These are phyloP conservation scores for Scelioninae gen. 2 DNA, from an alignment of 2,888 invertebrate species.

Conservation along the genomic window DNA sequence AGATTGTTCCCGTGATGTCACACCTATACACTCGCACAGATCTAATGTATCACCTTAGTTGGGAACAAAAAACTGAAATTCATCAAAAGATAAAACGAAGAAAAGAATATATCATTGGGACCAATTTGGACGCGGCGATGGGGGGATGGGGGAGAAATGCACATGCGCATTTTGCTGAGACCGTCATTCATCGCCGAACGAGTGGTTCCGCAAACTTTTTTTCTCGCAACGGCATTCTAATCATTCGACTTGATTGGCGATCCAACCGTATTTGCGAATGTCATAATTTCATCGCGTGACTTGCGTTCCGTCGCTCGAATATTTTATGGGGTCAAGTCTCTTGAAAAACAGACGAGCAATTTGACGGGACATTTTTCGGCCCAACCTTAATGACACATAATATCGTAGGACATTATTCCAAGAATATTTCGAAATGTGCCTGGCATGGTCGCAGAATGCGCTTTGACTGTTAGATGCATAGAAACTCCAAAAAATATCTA, in stretches of 20 bases:
- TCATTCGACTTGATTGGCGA: constrained; percentile 30
- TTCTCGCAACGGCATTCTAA: constrained; percentile 13
- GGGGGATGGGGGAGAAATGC: too few relatives aligned
- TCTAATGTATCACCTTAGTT: constrained; percentile 64
- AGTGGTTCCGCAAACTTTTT: neutral
- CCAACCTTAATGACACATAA: too few relatives aligned
- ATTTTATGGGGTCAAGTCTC: constrained; percentile 25
- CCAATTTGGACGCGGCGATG: too few relatives aligned
- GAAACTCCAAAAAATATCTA: too few relatives aligned
- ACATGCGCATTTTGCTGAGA: too few relatives aligned
- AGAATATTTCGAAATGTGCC: too few relatives aligned
- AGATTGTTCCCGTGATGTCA: constrained; percentile 74
- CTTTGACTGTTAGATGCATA: too few relatives aligned
- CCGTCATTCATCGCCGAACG: constrained; percentile 21
- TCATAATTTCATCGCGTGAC: constrained; percentile 44
- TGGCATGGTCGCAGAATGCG: too few relatives aligned
- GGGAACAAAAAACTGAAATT: too few relatives aligned
- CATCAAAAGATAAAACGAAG: too few relatives aligned
- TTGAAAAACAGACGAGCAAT: constrained; percentile 14
- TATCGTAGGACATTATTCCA: too few relatives aligned
- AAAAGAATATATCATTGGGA: too few relatives aligned
- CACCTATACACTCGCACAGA: constrained; percentile 77
- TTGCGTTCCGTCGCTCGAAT: constrained; percentile 27
- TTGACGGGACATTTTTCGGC: neutral
- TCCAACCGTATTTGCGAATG: constrained; percentile 21